A percentile compares a stretch with the other conserved stretches of the same genome.
phyloP scores from a whole-genome alignment of 2,888 invertebrate genomes.

The Scelioninae gen. 1 region DNA sequence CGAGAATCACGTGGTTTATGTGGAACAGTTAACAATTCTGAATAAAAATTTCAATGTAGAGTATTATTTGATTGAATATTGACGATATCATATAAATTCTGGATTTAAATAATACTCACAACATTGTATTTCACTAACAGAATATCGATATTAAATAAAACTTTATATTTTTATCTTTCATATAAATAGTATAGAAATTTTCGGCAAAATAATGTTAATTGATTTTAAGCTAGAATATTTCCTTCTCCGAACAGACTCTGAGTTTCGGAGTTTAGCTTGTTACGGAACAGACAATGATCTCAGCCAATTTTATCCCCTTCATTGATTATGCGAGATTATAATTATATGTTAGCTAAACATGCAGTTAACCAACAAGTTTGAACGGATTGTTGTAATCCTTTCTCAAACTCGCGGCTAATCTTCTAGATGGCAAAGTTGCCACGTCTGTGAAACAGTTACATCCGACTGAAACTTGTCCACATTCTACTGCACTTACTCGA shows the following conservation, averaged over 20 bases:
- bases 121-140: too few species aligned
- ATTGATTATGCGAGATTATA: slow-evolving; percentile 60
- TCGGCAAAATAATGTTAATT: background rate
- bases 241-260: background rate
- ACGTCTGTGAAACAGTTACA: slow-evolving; percentile 46
- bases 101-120: too few species aligned
- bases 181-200: too few species aligned
- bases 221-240: background rate
- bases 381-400: slow-evolving; percentile 65
- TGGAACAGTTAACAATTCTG: too few species aligned
- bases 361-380: slow-evolving; percentile 66
- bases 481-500: slow-evolving; percentile 42
- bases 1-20: too few species aligned
- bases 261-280: background rate
- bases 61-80: too few species aligned
- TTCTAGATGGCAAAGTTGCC: slow-evolving; percentile 54
- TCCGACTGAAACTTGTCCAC: slow-evolving; percentile 59
- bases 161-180: too few species aligned
- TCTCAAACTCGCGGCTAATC: slow-evolving; percentile 61
- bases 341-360: slow-evolving; percentile 64
- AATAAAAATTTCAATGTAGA: too few species aligned
- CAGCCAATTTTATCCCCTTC: slow-evolving; percentile 35
- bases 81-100: too few species aligned
- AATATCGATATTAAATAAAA: too few species aligned
- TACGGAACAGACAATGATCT: slow-evolving; percentile 10